Evolutionary conservation across 92 coral and sea anemone species (phyloP), one percentile per base, ranked within the genome.

Genomic region (Muricea muricata): DNA sequence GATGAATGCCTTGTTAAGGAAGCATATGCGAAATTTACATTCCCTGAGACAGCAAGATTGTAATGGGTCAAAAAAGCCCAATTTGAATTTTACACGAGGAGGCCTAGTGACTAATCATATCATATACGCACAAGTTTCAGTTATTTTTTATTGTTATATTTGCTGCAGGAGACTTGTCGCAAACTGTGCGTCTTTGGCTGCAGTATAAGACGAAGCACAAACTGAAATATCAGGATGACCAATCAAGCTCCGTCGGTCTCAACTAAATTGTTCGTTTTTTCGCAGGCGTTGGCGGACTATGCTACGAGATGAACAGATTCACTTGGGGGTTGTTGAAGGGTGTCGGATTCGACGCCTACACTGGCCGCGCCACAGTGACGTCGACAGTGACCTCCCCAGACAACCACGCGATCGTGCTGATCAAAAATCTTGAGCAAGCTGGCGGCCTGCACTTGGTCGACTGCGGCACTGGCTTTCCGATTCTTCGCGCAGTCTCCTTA

Each of bases 371-470:
- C 21, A 75, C 81, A 7, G 81, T 75, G 0, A 75, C 81, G 0
- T 75, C 65, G 2, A 47, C 81, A 18, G 45, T 55, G 2, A 75
- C 81, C 6, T 54, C 37, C 21, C 40, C 56, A 13, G 58, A 75
- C 7, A 75, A 75, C 18, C 81, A 75, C 18, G 24, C 57, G 45
- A 54, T 75, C 39, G 33, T 75, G 6, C 29, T 75, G 45, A 32
- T 75, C 17, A 3, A 14, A 4, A 67, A 24, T 17, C 66, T 75
- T 29, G 65, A 75, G 30, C 21, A 75, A 29, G 26, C 3, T 34
- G 81, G 66, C 81, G 81, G 52, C 24, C 81, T 75, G 14, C 52
- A 45, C 42, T 55, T 75, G 63, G 81, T 50, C 5, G 81, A 75
- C 30, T 48, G 81, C 18, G 66, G 81, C 39, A 25, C 66, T 1